Evolutionary conservation across 2,888 invertebrate species (phyloP).

Genomic region (Agriopis marginaria): DNA sequence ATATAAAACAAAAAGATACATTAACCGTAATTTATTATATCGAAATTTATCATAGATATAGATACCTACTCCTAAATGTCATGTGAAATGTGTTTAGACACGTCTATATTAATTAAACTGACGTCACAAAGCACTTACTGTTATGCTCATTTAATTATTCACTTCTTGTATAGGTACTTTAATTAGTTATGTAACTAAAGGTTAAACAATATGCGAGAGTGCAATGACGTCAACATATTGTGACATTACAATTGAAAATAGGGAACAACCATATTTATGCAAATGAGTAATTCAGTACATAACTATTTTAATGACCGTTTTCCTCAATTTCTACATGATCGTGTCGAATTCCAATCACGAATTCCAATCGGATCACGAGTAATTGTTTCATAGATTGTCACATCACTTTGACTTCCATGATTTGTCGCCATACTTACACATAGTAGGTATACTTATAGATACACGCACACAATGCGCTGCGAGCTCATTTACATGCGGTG

Average conservation of each 20-base stretch:
- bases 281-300: not conserved
- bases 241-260: not conserved
- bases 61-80: not conserved
- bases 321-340: not conserved
- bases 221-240: constrained; percentile 7
- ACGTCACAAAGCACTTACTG: not conserved
- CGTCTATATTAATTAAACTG: not conserved
- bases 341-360: no score
- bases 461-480: constrained; percentile 36
- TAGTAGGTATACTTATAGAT: not conserved
- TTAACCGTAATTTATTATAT: no score
- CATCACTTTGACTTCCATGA: constrained; percentile 4
- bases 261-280: constrained; percentile 1
- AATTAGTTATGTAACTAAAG: not conserved
- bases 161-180: not conserved
- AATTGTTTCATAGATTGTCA: no score
- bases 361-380: no score
- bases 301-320: not conserved
- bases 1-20: no score
- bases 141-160: not conserved
- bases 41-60: no score
- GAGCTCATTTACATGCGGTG: constrained; percentile 43
- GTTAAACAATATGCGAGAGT: constrained; percentile 14
- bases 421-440: constrained; percentile 35
- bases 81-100: not conserved